Evolutionary conservation across 2,113 vertebrate species (phyloP).

Genomic region (Ranitomeya variabilis): DNA sequence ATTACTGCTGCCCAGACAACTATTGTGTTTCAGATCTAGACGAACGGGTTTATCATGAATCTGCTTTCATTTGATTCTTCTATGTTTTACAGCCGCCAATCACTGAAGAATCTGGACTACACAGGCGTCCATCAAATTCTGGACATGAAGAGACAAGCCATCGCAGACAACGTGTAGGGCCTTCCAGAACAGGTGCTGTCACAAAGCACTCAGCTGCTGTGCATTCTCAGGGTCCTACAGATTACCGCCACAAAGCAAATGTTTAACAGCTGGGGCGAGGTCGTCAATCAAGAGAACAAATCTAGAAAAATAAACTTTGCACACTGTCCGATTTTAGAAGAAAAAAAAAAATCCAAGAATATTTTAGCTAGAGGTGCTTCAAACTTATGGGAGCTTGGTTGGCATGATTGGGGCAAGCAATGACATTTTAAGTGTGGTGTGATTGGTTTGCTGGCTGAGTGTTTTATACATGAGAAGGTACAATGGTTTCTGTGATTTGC

Average conservation of each 20-base stretch:
- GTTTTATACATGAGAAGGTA: background rate
- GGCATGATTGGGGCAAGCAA: conserved; percentile 56
- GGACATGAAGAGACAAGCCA: conserved; percentile 74
- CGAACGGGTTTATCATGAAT: too few species aligned
- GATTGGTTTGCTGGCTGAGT: background rate
- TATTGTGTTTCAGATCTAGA: too few species aligned
- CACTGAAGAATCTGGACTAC: conserved; percentile 81
- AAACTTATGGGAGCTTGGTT: conserved; percentile 60
- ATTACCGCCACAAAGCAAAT: conserved; percentile 65
- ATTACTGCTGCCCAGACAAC: too few species aligned
- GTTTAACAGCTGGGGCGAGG: conserved; percentile 48
- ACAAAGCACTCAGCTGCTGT: conserved; percentile 60
- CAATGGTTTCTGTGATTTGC: conserved; percentile 79
- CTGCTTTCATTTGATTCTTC: background rate
- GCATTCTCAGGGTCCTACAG: conserved; percentile 56
- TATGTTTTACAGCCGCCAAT: conserved; percentile 79
- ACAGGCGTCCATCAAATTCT: conserved; percentile 73
- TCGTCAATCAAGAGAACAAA: conserved; percentile 48
- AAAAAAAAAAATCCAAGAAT: conserved; percentile 46
- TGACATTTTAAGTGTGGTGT: background rate
- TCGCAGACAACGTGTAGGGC: conserved; percentile 70
- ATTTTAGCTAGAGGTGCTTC: conserved; percentile 61
- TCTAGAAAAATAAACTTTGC: conserved; percentile 68
- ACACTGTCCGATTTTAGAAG: background rate
- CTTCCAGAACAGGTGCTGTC: conserved; percentile 67